phyloP scores from a whole-genome alignment of 2,888 invertebrate species.

The Timema podura region DNA sequence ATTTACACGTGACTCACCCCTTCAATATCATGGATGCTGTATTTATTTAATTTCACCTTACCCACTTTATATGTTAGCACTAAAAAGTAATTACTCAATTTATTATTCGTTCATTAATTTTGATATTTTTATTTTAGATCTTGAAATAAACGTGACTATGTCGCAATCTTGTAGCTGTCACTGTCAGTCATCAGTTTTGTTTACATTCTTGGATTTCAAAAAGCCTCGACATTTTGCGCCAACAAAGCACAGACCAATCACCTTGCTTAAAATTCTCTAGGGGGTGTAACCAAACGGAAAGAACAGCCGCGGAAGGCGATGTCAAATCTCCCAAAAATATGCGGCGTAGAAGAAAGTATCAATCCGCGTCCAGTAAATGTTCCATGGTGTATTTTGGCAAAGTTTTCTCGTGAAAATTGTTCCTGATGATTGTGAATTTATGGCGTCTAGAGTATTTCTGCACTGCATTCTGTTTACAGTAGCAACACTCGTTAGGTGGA shows the following conservation, averaged over 20 bases:
- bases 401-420: conserved; percentile 43
- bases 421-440: conserved; percentile 70
- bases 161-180: no score
- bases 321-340: conserved; percentile 22
- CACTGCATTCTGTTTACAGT: conserved; percentile 60
- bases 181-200: not conserved
- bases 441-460: conserved; percentile 74
- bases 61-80: no score
- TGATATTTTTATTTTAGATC: no score
- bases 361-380: conserved; percentile 33
- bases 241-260: conserved; percentile 16
- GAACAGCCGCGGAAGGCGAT: conserved; percentile 32
- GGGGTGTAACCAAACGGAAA: conserved; percentile 22
- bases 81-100: no score
- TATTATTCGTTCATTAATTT: no score
- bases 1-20: no score
- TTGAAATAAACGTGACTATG: no score
- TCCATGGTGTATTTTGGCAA: conserved; percentile 37
- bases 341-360: conserved; percentile 38
- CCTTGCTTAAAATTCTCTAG: conserved; percentile 6
- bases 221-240: conserved; percentile 19
- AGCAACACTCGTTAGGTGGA: conserved; percentile 41
- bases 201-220: not conserved
- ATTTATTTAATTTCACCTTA: no score
- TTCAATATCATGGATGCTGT: no score